Conservation (phyloP, 2,888 invertebrate species). For the Ochropacha duplaris region DNA sequence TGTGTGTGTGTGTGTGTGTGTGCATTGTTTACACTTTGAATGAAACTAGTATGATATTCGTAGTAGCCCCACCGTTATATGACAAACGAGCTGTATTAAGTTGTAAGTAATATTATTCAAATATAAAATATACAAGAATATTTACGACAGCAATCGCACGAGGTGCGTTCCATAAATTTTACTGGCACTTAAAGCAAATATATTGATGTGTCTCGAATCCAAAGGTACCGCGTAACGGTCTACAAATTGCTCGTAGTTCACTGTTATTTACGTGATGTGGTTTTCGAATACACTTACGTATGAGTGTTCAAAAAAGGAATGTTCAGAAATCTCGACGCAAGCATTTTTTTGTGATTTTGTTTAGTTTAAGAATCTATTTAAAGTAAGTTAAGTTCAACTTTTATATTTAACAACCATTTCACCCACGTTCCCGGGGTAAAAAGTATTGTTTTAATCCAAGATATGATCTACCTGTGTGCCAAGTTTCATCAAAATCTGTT, state of each 20-base stretch:
- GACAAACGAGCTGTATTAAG: not conserved
- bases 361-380: no score
- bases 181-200: slow-evolving; percentile 46
- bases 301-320: slow-evolving; percentile 4
- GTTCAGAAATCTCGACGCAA: slow-evolving; percentile 3
- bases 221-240: slow-evolving; percentile 48
- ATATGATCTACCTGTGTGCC: no score
- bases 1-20: no score
- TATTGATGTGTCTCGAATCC: slow-evolving; percentile 47
- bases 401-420: no score
- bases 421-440: no score
- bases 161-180: slow-evolving; percentile 39
- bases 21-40: no score
- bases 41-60: not conserved
- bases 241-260: slow-evolving; percentile 62
- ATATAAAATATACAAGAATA: slow-evolving; percentile 5
- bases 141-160: slow-evolving; percentile 24
- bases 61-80: not conserved
- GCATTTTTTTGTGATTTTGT: not conserved
- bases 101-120: not conserved
- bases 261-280: slow-evolving; percentile 59
- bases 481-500: no score
- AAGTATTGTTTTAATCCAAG: no score
- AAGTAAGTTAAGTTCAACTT: no score
- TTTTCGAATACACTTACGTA: slow-evolving; percentile 34